Percentiles rank a stretch among this genome's conserved stretches.
These are phyloP conservation scores for Parus major DNA, from an alignment of 2,113 vertebrate genomes.

Conservation along the genomic window DNA sequence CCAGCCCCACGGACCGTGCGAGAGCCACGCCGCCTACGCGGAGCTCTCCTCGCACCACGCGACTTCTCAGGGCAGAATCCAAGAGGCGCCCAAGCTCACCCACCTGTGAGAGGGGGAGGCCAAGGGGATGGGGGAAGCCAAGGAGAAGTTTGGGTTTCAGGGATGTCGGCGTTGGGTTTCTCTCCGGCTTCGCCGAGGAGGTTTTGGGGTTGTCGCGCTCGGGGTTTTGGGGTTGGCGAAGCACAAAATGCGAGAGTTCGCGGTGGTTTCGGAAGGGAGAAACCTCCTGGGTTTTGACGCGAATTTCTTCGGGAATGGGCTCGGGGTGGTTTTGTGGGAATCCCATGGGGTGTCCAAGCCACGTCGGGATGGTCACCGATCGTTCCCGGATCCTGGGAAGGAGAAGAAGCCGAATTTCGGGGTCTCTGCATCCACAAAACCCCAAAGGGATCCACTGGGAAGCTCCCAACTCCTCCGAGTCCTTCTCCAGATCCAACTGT, in stretches of 20 bases:
- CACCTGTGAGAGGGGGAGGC: constrained; percentile 88
- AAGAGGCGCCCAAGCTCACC: constrained; percentile 99
- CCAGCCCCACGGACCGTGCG: constrained; percentile 94
- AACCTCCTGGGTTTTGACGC: neutral
- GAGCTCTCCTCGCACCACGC: constrained; percentile 93
- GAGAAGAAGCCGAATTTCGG: neutral
- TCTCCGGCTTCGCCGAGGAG: neutral
- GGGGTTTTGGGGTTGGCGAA: neutral
- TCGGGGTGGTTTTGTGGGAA: neutral
- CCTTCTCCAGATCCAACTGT: neutral
- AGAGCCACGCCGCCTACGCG: constrained; percentile 89
- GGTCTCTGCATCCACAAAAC: neutral
- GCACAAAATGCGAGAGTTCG: neutral
- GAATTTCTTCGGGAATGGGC: neutral
- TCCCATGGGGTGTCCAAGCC: neutral
- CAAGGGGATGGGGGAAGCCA: rapidly evolving
- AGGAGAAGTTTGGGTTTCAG: neutral
- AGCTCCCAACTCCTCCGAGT: neutral
- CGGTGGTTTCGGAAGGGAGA: neutral
- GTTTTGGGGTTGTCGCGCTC: neutral
- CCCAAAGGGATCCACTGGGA: neutral
- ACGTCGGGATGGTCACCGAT: rapidly evolving
- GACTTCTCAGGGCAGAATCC: constrained; percentile 98
- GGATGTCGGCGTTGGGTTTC: neutral
- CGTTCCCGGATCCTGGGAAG: neutral